Percentiles rank a stretch among this genome's conserved stretches.
phyloP scores from a whole-genome alignment of 2,797 vertebrate species.

The Phrynocephalus forsythii region DNA sequence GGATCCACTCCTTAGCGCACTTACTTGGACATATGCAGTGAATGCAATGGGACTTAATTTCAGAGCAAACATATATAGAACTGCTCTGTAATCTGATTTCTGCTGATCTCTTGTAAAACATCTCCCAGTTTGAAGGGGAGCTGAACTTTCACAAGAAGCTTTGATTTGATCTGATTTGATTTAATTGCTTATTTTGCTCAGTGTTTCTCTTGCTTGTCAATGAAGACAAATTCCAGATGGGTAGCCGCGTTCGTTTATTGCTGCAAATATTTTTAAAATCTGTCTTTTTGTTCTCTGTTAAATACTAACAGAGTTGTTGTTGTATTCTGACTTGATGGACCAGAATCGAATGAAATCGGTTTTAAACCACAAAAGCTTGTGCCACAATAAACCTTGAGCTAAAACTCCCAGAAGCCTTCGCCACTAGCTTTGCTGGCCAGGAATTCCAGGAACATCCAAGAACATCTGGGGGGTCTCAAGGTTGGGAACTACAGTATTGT shows the following conservation, averaged over 20 bases:
- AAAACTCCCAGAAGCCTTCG: background rate
- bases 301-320: background rate
- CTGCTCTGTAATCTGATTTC: background rate
- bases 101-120: background rate
- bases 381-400: background rate
- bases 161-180: background rate
- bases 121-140: background rate
- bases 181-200: background rate
- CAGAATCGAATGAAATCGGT: background rate
- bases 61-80: background rate
- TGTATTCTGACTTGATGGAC: conserved; percentile 1
- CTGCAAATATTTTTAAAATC: background rate
- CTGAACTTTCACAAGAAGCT: background rate
- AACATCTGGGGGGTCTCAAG: no score
- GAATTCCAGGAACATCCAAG: no score
- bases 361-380: background rate
- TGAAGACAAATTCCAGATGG: background rate
- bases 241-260: background rate
- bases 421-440: no score
- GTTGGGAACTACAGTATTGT: no score
- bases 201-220: background rate
- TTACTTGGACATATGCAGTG: background rate
- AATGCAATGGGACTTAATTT: background rate
- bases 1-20: background rate
- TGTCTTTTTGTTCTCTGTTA: background rate